Percentiles rank a stretch among this genome's conserved stretches.
These are phyloP conservation scores for Pogonocichla stellata DNA, from an alignment of 2,113 vertebrate species.

Conservation along the genomic window DNA sequence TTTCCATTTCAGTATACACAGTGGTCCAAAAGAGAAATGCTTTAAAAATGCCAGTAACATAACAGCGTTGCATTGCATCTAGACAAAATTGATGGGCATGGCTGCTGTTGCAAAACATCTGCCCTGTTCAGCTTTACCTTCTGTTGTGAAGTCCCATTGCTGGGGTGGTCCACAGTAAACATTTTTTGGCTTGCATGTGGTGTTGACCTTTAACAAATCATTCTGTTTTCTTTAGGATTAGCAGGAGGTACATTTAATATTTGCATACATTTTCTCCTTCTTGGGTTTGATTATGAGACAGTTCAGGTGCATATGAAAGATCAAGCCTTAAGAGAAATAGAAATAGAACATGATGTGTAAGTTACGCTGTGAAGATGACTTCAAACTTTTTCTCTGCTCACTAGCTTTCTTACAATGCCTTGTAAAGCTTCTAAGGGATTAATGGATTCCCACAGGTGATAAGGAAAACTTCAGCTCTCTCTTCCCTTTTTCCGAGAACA, in stretches of 20 bases:
- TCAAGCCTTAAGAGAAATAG: neutral
- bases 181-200: neutral
- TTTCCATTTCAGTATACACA: neutral
- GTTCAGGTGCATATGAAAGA: neutral
- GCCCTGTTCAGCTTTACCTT: neutral
- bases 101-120: neutral
- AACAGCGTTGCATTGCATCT: neutral
- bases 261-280: neutral
- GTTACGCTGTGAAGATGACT: neutral
- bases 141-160: neutral
- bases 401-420: neutral
- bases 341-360: neutral
- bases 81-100: neutral
- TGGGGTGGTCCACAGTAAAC: neutral
- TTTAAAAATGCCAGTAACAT: neutral
- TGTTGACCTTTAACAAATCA: neutral
- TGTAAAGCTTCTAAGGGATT: neutral
- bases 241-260: neutral
- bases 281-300: neutral
- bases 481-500: neutral
- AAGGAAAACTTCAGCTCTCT: neutral
- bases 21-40: neutral
- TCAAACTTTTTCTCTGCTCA: neutral
- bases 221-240: neutral
- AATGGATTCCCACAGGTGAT: neutral